Evolutionary conservation across 2,888 invertebrate species (phyloP), one percentile per base, ranked within the genome.

Genomic region (Aspidiotus destructor): DNA sequence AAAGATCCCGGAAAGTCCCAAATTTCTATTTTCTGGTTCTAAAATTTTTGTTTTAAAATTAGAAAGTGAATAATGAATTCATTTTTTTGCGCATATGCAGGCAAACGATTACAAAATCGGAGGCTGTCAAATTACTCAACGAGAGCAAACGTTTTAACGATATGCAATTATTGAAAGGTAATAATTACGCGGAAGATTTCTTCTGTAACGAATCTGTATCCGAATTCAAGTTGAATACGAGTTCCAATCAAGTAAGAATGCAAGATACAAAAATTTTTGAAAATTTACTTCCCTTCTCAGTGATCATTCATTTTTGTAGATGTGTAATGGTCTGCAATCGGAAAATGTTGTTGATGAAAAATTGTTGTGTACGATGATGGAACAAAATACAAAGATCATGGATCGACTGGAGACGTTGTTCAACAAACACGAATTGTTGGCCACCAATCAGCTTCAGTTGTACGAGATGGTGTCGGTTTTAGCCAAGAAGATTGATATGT

Each of bases 121-220:
- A 81, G 72, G 71, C 80, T 5, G 74, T 74, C 8, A 75, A 75
- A 28, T 76, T 80, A 11, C 72, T 89, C 52, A 89, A 92, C 74
- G 88, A 90, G 74, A 89, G 88, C 1, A 86, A 86, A 48, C 65
- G 65, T 10, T 57, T 65, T 17, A 16, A 58, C n/a, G 65, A 58
- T 48, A 65, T 65, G 65, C 58, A 44, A 13, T 16, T 44, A 17
- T 17, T 57, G 42, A 65, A 65, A 13, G 57, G 42, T 15, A 65
- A 60, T 11, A 48, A 65, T 58, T 65, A 65, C 48, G 28, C 28
- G 10, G 65, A 65, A 1, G 41, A 41, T 17, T 10, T 58, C 8
- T 15, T 58, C 40, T 28, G 28, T 28, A 28, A 28, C 28, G 28
- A 28, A 28, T 28, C 28, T 28, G 5, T 28, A 28, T 28, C 28